A percentile compares a stretch with the other conserved stretches of the same genome.
Evolutionary conservation across 2,888 invertebrate genomes (phyloP).

Genomic region (Itoplectis maculator): DNA sequence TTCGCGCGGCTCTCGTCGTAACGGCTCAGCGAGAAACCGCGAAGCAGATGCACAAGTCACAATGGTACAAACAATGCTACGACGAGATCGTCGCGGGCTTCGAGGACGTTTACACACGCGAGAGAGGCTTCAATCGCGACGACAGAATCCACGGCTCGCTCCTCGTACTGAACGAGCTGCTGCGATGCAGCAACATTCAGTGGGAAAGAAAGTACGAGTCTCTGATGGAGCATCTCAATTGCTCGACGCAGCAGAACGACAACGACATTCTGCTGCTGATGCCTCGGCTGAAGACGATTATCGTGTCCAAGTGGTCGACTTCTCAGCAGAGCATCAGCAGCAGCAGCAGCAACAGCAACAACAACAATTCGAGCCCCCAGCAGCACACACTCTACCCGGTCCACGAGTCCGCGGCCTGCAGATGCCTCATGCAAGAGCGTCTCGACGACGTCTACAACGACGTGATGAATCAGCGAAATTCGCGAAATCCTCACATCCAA

Average conservation of each 20-base stretch:
- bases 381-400: constrained; percentile 84
- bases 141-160: constrained; percentile 97
- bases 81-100: constrained; percentile 94
- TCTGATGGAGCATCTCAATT: constrained; percentile 88
- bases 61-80: constrained; percentile 97
- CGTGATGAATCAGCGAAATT: constrained; percentile 91
- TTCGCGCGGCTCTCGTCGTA: constrained; percentile 97
- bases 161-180: constrained; percentile 96
- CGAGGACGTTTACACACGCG: constrained; percentile 88
- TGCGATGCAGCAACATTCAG: constrained; percentile 94
- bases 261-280: constrained; percentile 87
- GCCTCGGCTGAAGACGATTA: constrained; percentile 87
- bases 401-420: constrained; percentile 95
- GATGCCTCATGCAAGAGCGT: constrained; percentile 92
- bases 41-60: constrained; percentile 94
- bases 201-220: constrained; percentile 93
- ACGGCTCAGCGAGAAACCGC: constrained; percentile 98
- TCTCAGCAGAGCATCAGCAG: constrained; percentile 76
- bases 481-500: constrained; percentile 93
- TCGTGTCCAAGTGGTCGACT: constrained; percentile 85
- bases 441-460: constrained; percentile 92
- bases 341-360: no score
- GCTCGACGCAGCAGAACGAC: constrained; percentile 80
- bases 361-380: constrained; percentile 74
- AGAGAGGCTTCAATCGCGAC: constrained; percentile 93